Evolutionary conservation across 2,888 invertebrate genomes (phyloP), one percentile per base, ranked within the genome.

Genomic region (Lydus trimaculatus): DNA sequence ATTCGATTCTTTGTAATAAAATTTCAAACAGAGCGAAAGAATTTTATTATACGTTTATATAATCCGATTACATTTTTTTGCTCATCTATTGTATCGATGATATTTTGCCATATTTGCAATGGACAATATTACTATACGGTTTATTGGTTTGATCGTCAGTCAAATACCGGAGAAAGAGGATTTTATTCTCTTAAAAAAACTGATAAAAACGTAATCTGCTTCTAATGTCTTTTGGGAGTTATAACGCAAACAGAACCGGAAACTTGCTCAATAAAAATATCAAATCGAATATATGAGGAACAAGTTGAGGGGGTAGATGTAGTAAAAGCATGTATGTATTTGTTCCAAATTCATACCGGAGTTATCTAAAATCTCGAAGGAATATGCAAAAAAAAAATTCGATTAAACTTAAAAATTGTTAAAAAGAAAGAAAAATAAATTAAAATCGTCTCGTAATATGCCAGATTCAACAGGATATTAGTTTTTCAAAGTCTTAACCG

Each of bases 191-290:
- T 48, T 48, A 65, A 63, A 68, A 70, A 73, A 67, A 69, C 67
- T 20, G 48, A 48, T 48, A 48, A 56, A 25, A 73, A 69, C 64
- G 69, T 71, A 71, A 73, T 70, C 67, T 66, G 62, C 62, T 64
- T 65, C 64, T 69, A 72, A 70, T 65, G 73, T 72, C 73, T 73
- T 69, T 61, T 39, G 69, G 68, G 69, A 73, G 66, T 65, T 67
- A 72, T 69, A 67, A 72, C 65, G 61, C 69, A 64, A 71, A 72
- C 62, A 60, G 43, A 59, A 68, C 33, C 64, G 67, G 66, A 73
- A 71, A 71, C 58, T 69, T 72, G 58, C 31, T 58, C 66, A 67
- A 65, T 74, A 71, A 70, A 71, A 71, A 70, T 48, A 56, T 56
- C 56, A 28, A 48, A 31, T 33, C n/a, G 33, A 60, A 65, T 58